A percentile compares a stretch with the other conserved stretches of the same genome.
These are phyloP conservation scores for Clupea harengus DNA, from an alignment of 2,113 vertebrate genomes.

Conservation along the genomic window DNA sequence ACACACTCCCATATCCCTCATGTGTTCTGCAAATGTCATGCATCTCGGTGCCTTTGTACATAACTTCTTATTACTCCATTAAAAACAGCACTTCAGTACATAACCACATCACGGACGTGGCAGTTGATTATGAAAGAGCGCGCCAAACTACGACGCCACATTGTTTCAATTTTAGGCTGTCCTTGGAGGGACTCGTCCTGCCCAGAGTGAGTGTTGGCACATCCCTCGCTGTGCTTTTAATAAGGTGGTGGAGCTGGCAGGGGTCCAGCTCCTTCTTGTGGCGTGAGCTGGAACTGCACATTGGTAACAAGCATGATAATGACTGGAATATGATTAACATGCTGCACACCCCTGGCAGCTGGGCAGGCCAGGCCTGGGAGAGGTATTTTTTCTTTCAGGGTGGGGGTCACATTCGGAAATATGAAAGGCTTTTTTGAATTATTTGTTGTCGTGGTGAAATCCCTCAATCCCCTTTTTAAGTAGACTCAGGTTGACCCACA, in stretches of 20 bases:
- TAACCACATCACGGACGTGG: conserved; percentile 63
- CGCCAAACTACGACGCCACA: conserved; percentile 57
- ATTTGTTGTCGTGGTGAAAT: conserved; percentile 65
- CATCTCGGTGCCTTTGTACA: conserved; percentile 49
- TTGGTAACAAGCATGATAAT: conserved; percentile 66
- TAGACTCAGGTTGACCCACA: conserved; percentile 56
- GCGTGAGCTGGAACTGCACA: conserved; percentile 63
- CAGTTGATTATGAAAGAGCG: conserved; percentile 68
- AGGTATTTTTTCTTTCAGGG: not conserved
- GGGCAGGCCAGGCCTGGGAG: conserved; percentile 57
- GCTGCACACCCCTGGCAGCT: conserved; percentile 62
- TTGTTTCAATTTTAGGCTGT: conserved; percentile 63
- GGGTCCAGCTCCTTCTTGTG: conserved; percentile 70
- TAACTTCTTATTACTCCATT: conserved; percentile 65
- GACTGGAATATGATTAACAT: conserved; percentile 66
- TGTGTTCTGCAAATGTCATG: conserved; percentile 67
- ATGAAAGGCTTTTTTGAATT: conserved; percentile 53
- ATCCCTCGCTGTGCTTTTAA: conserved; percentile 52
- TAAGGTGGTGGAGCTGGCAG: conserved; percentile 69
- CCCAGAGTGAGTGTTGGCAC: conserved; percentile 50
- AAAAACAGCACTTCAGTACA: conserved; percentile 70
- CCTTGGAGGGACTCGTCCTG: conserved; percentile 53
- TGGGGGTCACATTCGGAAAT: conserved; percentile 9
- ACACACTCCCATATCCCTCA: conserved; percentile 42
- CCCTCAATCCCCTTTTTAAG: conserved; percentile 56